Conservation (phyloP, 2,797 vertebrate species). For the Hypotaenidia philippensis region DNA sequence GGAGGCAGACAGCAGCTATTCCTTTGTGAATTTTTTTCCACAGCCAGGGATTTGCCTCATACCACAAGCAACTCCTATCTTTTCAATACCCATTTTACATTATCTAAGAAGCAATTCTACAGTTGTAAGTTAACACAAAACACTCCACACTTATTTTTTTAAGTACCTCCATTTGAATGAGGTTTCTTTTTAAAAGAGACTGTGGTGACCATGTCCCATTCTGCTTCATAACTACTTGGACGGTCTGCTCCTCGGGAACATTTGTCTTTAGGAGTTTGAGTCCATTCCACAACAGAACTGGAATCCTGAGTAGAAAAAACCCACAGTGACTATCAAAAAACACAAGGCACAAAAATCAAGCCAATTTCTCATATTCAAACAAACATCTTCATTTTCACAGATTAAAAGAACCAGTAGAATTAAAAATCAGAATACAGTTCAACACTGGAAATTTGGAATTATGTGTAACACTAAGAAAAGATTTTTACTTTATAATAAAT, state of each 20-base stretch:
- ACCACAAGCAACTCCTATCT: not conserved
- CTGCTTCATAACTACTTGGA: conserved; percentile 92
- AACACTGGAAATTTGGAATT: not conserved
- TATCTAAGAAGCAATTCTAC: not conserved
- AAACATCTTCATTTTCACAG: not conserved
- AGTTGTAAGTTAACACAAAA: not conserved
- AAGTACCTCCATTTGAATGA: conserved; percentile 87
- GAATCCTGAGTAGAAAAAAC: conserved; percentile 86
- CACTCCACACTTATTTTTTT: not conserved
- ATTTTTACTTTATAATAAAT: not conserved
- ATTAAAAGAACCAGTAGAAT: not conserved
- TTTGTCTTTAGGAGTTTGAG: conserved; percentile 84
- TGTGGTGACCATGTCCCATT: conserved; percentile 97
- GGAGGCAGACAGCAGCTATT: not conserved
- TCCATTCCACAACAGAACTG: conserved; percentile 95
- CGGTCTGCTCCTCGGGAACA: conserved; percentile 81
- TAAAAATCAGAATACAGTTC: not conserved
- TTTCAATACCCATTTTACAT: not conserved
- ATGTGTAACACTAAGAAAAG: not conserved
- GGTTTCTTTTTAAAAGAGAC: conserved; percentile 92
- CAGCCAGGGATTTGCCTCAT: not conserved
- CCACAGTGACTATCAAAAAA: not conserved
- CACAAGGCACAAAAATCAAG: not conserved
- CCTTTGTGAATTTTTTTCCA: not conserved
- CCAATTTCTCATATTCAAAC: not conserved